A percentile compares a stretch with the other conserved stretches of the same genome.
Evolutionary conservation across 2,888 invertebrate genomes (phyloP).

Genomic region (Amphipyra berbera): DNA sequence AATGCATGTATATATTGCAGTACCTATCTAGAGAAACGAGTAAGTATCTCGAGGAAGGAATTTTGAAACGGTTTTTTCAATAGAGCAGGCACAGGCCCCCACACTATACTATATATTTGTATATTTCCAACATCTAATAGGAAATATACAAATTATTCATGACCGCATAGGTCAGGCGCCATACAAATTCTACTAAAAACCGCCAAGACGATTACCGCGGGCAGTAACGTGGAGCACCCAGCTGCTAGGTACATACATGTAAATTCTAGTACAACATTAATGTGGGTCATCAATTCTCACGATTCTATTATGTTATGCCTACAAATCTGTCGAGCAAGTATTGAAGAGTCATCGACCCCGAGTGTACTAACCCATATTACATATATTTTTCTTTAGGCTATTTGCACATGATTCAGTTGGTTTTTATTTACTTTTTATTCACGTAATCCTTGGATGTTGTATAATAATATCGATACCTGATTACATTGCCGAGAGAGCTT

Average conservation of each 20-base stretch:
- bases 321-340: slow-evolving; percentile 61
- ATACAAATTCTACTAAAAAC: neutral
- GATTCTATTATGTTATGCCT: slow-evolving; percentile 67
- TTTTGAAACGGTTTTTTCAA: no score
- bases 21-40: no score
- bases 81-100: no score
- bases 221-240: slow-evolving; percentile 15
- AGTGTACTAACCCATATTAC: slow-evolving; percentile 56
- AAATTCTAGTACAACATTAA: slow-evolving; percentile 63
- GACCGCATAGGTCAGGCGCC: no score
- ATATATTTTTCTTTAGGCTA: slow-evolving; percentile 42
- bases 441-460: neutral
- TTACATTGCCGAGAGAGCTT: slow-evolving; percentile 1
- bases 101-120: no score
- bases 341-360: slow-evolving; percentile 60
- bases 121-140: no score
- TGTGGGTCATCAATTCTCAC: slow-evolving; percentile 69
- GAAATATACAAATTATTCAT: no score
- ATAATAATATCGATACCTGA: slow-evolving; percentile 1
- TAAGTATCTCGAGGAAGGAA: no score
- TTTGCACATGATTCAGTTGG: slow-evolving; percentile 40
- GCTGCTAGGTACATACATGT: slow-evolving; percentile 35
- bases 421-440: slow-evolving; percentile 26
- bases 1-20: no score
- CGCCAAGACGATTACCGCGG: neutral